Evolutionary conservation across 2,888 invertebrate species (phyloP).

Genomic region (Drosophila aldrichi): DNA sequence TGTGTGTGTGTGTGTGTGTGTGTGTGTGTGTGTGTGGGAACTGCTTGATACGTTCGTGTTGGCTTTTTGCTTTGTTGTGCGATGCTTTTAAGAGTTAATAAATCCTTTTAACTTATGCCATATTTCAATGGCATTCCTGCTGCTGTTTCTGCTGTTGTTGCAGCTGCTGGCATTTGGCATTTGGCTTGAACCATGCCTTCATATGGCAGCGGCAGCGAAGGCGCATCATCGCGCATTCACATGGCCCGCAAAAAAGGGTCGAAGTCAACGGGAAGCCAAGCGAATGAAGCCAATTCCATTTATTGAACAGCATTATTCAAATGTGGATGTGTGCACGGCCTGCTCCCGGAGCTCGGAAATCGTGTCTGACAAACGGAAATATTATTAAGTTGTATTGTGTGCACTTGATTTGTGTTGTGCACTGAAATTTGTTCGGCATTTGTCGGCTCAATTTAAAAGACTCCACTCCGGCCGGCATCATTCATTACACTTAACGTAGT

Average conservation of each 20-base stretch:
- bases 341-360: conserved; percentile 11
- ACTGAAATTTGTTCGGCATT: conserved; percentile 56
- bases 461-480: conserved; percentile 28
- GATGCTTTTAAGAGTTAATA: conserved; percentile 79
- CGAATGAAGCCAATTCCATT: conserved; percentile 73
- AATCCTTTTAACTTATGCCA: conserved; percentile 80
- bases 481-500: conserved; percentile 53
- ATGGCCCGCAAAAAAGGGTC: conserved; percentile 39
- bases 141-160: conserved; percentile 25
- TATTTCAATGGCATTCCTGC: conserved; percentile 68
- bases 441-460: conserved; percentile 28
- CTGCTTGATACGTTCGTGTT: conserved; percentile 34
- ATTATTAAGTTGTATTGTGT: conserved; percentile 75
- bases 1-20: conserved; percentile 20
- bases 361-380: conserved; percentile 49
- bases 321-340: conserved; percentile 39
- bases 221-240: conserved; percentile 25
- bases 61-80: conserved; percentile 69
- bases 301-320: conserved; percentile 77
- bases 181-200: conserved; percentile 48
- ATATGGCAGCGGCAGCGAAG: conserved; percentile 35
- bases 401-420: conserved; percentile 69
- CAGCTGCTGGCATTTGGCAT: conserved; percentile 45
- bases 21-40: conserved; percentile 15
- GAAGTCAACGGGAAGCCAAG: conserved; percentile 43